Base-by-base conservation (phyloP, 2,113 vertebrate species). In the Psilopogon haemacephalus region DNA sequence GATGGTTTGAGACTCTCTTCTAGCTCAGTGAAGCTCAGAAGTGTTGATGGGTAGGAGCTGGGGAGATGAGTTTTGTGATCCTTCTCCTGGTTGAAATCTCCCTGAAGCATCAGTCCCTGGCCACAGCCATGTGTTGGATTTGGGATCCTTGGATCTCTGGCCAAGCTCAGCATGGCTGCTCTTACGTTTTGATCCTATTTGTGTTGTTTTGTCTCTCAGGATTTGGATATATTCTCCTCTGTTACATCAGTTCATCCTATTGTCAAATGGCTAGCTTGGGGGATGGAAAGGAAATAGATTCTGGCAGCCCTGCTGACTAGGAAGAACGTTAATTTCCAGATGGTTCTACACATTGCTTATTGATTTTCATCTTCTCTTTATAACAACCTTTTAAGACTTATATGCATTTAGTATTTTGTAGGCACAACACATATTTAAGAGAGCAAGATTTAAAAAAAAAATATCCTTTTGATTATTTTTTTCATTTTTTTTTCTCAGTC, bases 11-110 rank as follows among this genome's bases (percentile, higher is more conserved):
- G 23, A 18, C 21, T 14, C 69, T 4, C 13, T 82, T 63, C 18
- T 15, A 81, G 60, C 37, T 62, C 28, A n/a, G 15, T 24, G 18
- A 46, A 15, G 21, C 26, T 77, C 60, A 54, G n/a, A 72, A 63
- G 11, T 33, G 17, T n/a, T 1, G 0, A 4, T 9, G 28, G 7
- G 16, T 32, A 38, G 46, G 15, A 72, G 4, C 12, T 24, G 10
- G 12, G 13, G 13, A 42, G 5, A 35, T 24, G 32, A 35, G 14
- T 6, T 54, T 6, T 59, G 56, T 21, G 35, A 27, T 48, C 16
- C 3, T 87, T 5, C n/a, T 68, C 7, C 7, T 62, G 14, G 8
- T 35, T 72, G 15, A 58, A 20, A 21, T 48, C 35, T 78, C 11
- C n/a, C 48, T 60, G 33, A 42, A 82, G 32, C 27, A 42, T 50